A percentile compares a stretch with the other conserved stretches of the same genome.
phyloP scores from a whole-genome alignment of 2,113 vertebrate genomes.

The Pomatostomus ruficeps region DNA sequence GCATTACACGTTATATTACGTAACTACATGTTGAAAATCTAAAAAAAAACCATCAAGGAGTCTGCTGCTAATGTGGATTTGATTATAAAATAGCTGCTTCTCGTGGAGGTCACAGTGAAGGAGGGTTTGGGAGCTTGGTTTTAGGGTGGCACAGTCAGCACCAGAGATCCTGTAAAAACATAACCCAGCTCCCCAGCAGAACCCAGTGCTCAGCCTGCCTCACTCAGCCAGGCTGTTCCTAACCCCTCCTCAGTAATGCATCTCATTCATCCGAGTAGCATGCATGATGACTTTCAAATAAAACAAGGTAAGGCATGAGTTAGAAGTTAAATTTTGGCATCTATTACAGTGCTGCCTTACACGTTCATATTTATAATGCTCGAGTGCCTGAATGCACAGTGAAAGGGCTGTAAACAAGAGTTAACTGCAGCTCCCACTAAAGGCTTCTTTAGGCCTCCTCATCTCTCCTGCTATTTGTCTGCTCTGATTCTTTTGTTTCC shows the following conservation, averaged over 20 bases:
- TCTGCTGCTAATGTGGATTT: background rate
- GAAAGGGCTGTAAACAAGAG: background rate
- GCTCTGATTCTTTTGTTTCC: background rate
- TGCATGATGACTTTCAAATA: background rate
- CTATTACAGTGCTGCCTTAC: background rate
- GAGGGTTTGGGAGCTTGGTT: background rate
- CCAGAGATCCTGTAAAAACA: background rate
- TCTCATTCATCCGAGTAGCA: background rate
- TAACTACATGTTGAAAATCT: background rate
- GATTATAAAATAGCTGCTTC: background rate
- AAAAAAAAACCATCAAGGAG: background rate
- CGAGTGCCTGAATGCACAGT: background rate
- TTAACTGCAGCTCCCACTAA: background rate
- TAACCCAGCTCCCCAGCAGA: background rate
- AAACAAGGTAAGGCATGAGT: background rate
- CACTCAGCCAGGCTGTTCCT: background rate
- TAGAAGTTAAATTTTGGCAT: background rate
- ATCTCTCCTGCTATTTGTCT: background rate
- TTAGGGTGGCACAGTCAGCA: background rate
- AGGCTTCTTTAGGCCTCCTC: background rate
- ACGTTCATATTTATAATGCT: background rate
- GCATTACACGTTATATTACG: background rate
- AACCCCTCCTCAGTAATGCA: background rate
- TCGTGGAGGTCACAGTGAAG: background rate
- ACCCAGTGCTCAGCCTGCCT: background rate